Evolutionary conservation across 2,113 vertebrate species (phyloP).

Genomic region (Seriola dumerili): DNA sequence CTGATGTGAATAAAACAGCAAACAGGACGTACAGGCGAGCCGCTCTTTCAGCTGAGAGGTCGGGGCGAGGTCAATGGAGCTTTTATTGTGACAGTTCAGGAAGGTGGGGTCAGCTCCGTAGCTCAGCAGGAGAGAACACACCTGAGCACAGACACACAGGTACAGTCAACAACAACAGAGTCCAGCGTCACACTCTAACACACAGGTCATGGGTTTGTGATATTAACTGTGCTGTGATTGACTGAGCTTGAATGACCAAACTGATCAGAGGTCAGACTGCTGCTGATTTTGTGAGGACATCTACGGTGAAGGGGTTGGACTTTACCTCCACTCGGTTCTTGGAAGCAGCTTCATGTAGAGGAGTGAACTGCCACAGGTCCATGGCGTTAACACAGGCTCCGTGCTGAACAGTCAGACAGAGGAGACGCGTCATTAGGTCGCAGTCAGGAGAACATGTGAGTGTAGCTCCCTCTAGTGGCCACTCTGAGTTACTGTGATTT

Average conservation of each 20-base stretch:
- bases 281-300: no score
- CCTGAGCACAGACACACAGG: slow-evolving; percentile 57
- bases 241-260: no score
- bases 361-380: slow-evolving; percentile 96
- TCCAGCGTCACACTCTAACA: no score
- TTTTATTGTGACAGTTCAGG: slow-evolving; percentile 94
- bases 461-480: no score
- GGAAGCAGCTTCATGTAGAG: slow-evolving; percentile 93
- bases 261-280: no score
- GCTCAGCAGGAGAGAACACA: slow-evolving; percentile 92
- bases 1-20: not conserved
- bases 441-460: no score
- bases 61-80: slow-evolving; percentile 92
- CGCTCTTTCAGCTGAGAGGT: slow-evolving; percentile 91
- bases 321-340: slow-evolving; percentile 91
- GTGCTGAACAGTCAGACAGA: slow-evolving; percentile 79
- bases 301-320: no score
- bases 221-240: no score
- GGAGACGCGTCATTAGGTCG: no score
- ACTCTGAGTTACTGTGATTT: no score
- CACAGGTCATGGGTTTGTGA: no score
- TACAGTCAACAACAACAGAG: not conserved
- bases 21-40: slow-evolving; percentile 88
- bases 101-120: slow-evolving; percentile 91
- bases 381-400: slow-evolving; percentile 94